phyloP scores from a whole-genome alignment of 2,113 vertebrate genomes.

The Caloenas nicobarica region DNA sequence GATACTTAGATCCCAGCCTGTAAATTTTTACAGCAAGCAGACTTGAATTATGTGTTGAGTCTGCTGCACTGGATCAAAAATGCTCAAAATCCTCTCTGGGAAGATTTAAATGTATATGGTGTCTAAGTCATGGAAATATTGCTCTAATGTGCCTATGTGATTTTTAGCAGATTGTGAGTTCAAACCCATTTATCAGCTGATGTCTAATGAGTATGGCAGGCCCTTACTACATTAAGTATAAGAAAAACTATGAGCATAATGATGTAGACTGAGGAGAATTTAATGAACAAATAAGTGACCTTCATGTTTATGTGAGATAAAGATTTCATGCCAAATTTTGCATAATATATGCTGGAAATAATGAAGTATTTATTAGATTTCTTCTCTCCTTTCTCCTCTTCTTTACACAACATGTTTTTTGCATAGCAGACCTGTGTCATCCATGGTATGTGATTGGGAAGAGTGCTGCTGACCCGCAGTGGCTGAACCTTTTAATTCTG shows the following conservation, averaged over 20 bases:
- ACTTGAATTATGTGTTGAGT: constrained; percentile 62
- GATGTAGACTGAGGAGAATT: constrained; percentile 63
- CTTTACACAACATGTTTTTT: neutral
- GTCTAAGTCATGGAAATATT: constrained; percentile 66
- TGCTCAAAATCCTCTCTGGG: constrained; percentile 43
- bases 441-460: neutral
- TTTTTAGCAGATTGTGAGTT: constrained; percentile 74
- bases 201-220: constrained; percentile 71
- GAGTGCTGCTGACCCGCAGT: neutral
- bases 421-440: neutral
- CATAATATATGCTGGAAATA: constrained; percentile 3
- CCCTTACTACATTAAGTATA: constrained; percentile 36
- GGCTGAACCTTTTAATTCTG: neutral
- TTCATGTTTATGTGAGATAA: constrained; percentile 61
- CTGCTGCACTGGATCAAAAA: constrained; percentile 54
- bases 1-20: constrained; percentile 43
- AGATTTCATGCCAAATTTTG: constrained; percentile 67
- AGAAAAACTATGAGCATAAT: constrained; percentile 60
- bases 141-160: constrained; percentile 54
- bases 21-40: constrained; percentile 63
- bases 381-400: neutral
- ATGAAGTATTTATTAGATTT: constrained; percentile 48
- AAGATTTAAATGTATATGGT: constrained; percentile 64
- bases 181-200: constrained; percentile 73
- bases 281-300: constrained; percentile 70